Base-by-base conservation (phyloP, 2,797 vertebrate species). In the Tokudaia tokunoshimensis region DNA sequence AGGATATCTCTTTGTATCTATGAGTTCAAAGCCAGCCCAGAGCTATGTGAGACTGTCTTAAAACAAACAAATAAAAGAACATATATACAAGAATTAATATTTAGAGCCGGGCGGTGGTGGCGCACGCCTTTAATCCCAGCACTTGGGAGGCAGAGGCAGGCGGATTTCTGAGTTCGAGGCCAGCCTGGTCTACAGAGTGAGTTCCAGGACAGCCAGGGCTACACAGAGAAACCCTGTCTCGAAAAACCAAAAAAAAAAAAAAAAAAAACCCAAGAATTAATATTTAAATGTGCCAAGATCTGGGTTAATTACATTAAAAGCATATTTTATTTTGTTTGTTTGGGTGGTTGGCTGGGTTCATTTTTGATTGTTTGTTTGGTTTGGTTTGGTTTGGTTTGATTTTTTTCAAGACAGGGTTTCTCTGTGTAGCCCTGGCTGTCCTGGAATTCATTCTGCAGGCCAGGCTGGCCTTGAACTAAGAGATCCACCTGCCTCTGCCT, bases 221-320 rank as follows among this genome's bases (percentile, higher is more conserved):
- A n/a, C n/a, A n/a, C n/a, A n/a, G n/a, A n/a, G n/a, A n/a, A n/a
- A n/a, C n/a, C n/a, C n/a, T n/a, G n/a, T n/a, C n/a, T n/a, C n/a
- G n/a, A n/a, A n/a, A n/a, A n/a, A n/a, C n/a, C n/a, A n/a, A n/a
- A n/a, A n/a, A n/a, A n/a, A n/a, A n/a, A n/a, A n/a, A n/a, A n/a
- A n/a, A n/a, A n/a, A n/a, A n/a, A n/a, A n/a, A n/a, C n/a, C n/a
- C 8, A 80, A 6, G 2, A 11, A 82, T 41, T 41, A 63, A 57
- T 63, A 83, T 83, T 94, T 63, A 34, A 76, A 72, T 80, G 52
- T 88, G 76, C 34, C 61, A 92, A 94, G 50, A 81, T 91, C 13
- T 85, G 67, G 92, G 55, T 94, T 57, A 82, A 83, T 26, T 83
- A 57, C 10, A 89, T n/a, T 59, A 76, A 90, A 94, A 93, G 67